Evolutionary conservation across 2,113 vertebrate species (phyloP).

Genomic region (Pachypanchax playfairii): DNA sequence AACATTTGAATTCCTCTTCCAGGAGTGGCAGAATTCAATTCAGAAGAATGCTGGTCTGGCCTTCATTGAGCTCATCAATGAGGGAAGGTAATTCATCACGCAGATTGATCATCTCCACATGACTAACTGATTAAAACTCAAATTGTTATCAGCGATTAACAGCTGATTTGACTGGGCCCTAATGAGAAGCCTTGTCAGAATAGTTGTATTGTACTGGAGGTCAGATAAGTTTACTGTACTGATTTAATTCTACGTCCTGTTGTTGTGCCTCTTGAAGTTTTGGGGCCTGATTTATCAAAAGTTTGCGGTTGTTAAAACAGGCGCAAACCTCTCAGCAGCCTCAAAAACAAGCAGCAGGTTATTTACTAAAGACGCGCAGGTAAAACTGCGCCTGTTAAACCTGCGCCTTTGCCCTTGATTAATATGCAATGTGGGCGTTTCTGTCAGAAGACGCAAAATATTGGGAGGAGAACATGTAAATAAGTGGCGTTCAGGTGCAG

Average conservation of each 20-base stretch:
- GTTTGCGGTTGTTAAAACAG: too few species aligned
- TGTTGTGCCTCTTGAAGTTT: neutral
- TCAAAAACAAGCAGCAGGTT: too few species aligned
- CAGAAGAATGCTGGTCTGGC: constrained; percentile 99
- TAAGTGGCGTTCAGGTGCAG: too few species aligned
- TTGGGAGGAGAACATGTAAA: too few species aligned
- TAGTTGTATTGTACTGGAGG: constrained; percentile 37
- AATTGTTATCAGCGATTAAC: constrained; percentile 28
- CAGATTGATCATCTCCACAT: constrained; percentile 19
- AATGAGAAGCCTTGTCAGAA: constrained; percentile 42
- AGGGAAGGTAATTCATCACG: constrained; percentile 91
- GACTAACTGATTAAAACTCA: constrained; percentile 21
- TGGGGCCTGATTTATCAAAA: too few species aligned
- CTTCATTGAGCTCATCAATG: constrained; percentile 99
- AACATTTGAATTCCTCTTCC: constrained; percentile 48
- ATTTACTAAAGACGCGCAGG: too few species aligned
- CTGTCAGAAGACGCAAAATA: too few species aligned
- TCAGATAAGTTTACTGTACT: constrained; percentile 17
- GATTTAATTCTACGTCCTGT: neutral
- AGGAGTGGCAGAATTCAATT: constrained; percentile 99
- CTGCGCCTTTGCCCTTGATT: too few species aligned
- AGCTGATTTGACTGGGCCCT: constrained; percentile 25
- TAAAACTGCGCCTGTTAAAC: too few species aligned
- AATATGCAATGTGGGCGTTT: too few species aligned
- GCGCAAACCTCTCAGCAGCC: too few species aligned